These are phyloP conservation scores for Desmophyllum pertusum DNA, from an alignment of 92 coral and sea anemone species.

Conservation along the genomic window DNA sequence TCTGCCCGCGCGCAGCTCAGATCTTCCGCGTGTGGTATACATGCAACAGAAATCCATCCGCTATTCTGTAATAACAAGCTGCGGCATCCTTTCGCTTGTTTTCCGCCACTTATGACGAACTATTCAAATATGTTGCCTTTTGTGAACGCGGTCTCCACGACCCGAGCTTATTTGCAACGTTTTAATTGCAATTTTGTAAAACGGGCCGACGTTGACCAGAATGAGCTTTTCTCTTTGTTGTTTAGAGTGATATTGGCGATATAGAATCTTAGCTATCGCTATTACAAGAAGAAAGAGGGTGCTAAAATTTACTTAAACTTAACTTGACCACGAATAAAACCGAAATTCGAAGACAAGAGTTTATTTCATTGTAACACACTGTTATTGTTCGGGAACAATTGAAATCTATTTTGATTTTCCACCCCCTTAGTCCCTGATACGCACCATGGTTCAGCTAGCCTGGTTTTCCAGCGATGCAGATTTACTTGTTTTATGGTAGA, in stretches of 20 bases:
- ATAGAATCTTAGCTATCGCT: not conserved
- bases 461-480: not conserved
- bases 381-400: constrained; percentile 49
- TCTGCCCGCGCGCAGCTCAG: not conserved
- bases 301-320: not conserved
- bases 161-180: not conserved
- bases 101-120: constrained; percentile 33
- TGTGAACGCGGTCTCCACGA: constrained; percentile 25
- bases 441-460: not conserved
- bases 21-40: constrained; percentile 12
- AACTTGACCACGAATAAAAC: constrained; percentile 4
- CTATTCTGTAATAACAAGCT: not conserved
- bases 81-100: constrained; percentile 16
- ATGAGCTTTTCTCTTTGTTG: not conserved
- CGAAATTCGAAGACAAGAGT: constrained; percentile 31
- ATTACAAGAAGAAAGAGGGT: not conserved
- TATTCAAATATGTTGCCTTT: constrained; percentile 24
- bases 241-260: not conserved
- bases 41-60: constrained; percentile 17
- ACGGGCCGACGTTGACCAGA: not conserved
- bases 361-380: constrained; percentile 24
- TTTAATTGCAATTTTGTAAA: not conserved
- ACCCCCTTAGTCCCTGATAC: constrained; percentile 14
- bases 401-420: constrained; percentile 38
- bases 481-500: not conserved